Conservation (phyloP, 1,140 invertebrate species). For the Adoxophyes honmai region DNA sequence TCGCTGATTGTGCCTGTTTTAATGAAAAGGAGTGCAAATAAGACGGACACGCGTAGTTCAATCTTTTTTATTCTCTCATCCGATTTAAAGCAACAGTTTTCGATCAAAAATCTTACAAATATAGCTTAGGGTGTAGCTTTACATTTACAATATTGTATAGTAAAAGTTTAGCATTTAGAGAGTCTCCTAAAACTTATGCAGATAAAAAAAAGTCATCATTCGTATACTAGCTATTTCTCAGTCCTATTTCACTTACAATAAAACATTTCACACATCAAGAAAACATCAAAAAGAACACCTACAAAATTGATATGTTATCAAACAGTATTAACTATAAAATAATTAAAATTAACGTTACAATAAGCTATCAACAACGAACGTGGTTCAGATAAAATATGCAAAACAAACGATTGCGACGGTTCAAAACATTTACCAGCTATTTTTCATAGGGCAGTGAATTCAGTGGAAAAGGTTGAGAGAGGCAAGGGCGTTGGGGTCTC, state of each 20-base stretch:
- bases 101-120: conserved; percentile 29
- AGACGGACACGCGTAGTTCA: neutral
- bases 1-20: too few relatives aligned
- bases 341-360: conserved; percentile 13
- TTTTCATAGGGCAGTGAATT: conserved; percentile 65
- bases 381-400: conserved; percentile 10
- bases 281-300: conserved; percentile 13
- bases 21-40: neutral
- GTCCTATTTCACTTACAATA: conserved; percentile 17
- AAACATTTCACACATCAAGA: neutral
- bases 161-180: conserved; percentile 7
- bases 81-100: conserved; percentile 29
- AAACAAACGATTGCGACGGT: conserved; percentile 6
- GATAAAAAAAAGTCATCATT: conserved; percentile 1
- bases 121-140: conserved; percentile 15
- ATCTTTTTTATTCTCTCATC: conserved; percentile 29
- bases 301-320: conserved; percentile 28
- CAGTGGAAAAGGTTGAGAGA: conserved; percentile 62
- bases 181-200: neutral
- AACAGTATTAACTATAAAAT: conserved; percentile 17
- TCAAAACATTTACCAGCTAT: conserved; percentile 11
- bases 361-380: conserved; percentile 7
- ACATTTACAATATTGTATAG: conserved; percentile 8
- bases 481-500: conserved; percentile 37
- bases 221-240: conserved; percentile 18